Percentiles rank a stretch among this genome's conserved stretches.
These are phyloP conservation scores for Phortica magna DNA, from an alignment of 2,888 invertebrate genomes.

Conservation along the genomic window DNA sequence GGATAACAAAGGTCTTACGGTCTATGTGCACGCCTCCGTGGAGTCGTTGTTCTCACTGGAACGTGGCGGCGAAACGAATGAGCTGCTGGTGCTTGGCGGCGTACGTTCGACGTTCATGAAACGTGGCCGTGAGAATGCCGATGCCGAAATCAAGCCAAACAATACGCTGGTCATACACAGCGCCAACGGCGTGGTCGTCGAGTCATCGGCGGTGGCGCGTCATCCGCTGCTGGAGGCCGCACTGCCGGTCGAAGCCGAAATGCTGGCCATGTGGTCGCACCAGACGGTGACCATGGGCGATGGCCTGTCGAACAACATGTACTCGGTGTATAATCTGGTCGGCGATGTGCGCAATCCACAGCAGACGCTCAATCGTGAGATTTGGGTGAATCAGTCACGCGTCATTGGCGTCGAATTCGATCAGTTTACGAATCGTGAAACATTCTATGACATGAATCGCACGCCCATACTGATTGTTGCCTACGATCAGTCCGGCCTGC, in stretches of 20 bases:
- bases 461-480: conserved; percentile 90
- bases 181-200: conserved; percentile 86
- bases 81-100: conserved; percentile 83
- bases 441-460: conserved; percentile 91
- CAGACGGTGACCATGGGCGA: conserved; percentile 89
- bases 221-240: conserved; percentile 91
- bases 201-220: conserved; percentile 87
- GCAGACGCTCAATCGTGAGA: conserved; percentile 89
- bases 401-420: conserved; percentile 95
- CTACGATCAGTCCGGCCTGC: conserved; percentile 93
- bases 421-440: conserved; percentile 92
- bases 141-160: conserved; percentile 87
- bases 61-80: conserved; percentile 80
- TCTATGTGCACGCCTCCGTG: conserved; percentile 83
- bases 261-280: conserved; percentile 93
- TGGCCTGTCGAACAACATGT: conserved; percentile 86
- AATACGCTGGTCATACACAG: conserved; percentile 88
- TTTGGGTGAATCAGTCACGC: conserved; percentile 93
- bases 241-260: conserved; percentile 92
- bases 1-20: conserved; percentile 86
- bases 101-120: conserved; percentile 85
- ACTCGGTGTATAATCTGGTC: conserved; percentile 88
- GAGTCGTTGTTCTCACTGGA: conserved; percentile 80
- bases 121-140: conserved; percentile 85
- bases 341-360: conserved; percentile 92